These are phyloP conservation scores for Acanthosepion esculentum DNA, from an alignment of 2,888 invertebrate species.

Conservation along the genomic window DNA sequence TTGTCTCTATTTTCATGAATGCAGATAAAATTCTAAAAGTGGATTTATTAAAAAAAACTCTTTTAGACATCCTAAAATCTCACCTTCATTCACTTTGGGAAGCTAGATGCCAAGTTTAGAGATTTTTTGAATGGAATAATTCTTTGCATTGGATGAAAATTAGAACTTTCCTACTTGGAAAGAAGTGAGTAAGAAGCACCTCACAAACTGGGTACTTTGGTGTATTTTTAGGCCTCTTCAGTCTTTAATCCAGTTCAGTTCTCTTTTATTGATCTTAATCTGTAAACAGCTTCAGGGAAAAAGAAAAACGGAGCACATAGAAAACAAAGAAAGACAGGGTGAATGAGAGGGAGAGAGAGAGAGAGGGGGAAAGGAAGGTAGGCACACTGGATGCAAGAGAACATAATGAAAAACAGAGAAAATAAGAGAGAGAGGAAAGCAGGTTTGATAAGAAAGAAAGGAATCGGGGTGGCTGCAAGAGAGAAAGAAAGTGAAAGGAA, in stretches of 20 bases:
- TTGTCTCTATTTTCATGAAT: neutral
- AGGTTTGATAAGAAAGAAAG: too few species aligned
- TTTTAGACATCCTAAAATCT: neutral
- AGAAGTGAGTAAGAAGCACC: neutral
- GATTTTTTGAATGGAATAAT: neutral
- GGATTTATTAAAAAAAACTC: neutral
- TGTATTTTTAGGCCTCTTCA: slow-evolving; percentile 4
- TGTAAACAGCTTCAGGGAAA: neutral
- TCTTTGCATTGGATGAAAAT: neutral
- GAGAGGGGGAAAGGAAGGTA: too few species aligned
- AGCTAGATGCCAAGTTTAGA: neutral
- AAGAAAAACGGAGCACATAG: neutral
- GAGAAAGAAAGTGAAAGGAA: too few species aligned
- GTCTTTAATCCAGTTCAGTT: neutral
- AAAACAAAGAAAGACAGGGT: too few species aligned
- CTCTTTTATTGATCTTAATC: neutral
- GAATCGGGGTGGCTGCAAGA: too few species aligned
- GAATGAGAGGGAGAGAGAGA: too few species aligned
- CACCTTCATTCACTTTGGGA: neutral
- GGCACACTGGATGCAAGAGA: too few species aligned
- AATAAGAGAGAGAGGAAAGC: too few species aligned
- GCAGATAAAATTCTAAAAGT: neutral
- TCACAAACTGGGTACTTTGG: neutral
- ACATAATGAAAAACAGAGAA: too few species aligned
- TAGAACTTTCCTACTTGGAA: neutral